Percentiles rank a stretch among this genome's conserved stretches.
These are phyloP conservation scores for Sylvilagus bachmani DNA, from an alignment of 2,113 vertebrate species.

Conservation along the genomic window DNA sequence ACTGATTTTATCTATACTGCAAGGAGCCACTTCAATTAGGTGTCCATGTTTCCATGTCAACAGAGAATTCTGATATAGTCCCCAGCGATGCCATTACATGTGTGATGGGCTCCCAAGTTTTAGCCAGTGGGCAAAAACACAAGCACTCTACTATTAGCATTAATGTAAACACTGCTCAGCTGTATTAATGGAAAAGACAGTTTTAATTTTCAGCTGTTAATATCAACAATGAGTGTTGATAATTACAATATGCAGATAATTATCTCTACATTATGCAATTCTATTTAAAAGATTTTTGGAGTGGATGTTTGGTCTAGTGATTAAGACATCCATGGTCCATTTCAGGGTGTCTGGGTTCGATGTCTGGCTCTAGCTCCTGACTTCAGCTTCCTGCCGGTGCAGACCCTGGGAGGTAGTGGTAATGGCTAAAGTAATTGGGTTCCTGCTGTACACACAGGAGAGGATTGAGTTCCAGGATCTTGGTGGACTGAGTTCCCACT, in stretches of 20 bases:
- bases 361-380: no score
- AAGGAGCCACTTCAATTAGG: not conserved
- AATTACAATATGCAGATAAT: conserved; percentile 47
- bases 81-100: no score
- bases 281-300: not conserved
- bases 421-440: no score
- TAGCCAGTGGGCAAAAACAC: not conserved
- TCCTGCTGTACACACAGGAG: no score
- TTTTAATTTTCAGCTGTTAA: conserved; percentile 21
- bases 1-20: not conserved
- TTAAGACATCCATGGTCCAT: no score
- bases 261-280: conserved; percentile 33
- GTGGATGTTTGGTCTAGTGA: no score
- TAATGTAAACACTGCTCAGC: not conserved
- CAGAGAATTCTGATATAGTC: not conserved
- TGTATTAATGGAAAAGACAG: conserved; percentile 1
- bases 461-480: no score
- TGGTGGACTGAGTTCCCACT: no score
- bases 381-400: no score
- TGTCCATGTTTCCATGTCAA: not conserved
- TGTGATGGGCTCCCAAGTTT: not conserved
- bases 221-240: conserved; percentile 30
- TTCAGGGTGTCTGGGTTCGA: no score
- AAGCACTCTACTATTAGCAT: not conserved
- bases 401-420: no score